Base-by-base conservation (phyloP, 2,888 invertebrate species). In the Diogma glabrata region DNA sequence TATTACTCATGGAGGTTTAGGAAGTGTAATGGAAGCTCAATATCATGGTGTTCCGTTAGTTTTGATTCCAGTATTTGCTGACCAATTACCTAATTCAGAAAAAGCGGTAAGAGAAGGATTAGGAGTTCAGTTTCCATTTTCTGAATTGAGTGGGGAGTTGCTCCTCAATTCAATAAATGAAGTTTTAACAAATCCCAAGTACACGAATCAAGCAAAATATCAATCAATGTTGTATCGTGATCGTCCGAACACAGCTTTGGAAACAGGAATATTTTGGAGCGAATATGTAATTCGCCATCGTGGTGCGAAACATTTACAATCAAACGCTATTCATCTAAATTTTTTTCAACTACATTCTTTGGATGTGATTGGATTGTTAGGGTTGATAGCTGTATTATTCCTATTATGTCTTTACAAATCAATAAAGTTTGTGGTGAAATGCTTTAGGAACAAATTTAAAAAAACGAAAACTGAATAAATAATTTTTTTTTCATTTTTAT, bases 41-140 rank as follows among this genome's bases (percentile, higher is more conserved):
- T 70, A 71, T 47, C 67, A 71, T 55, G 73, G 72, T 16, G 70
- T 69, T 14, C 74, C 75, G 0, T 59, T 74, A 14, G 58, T 75
- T n/a, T 73, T 72, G 2, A 67, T 76, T 46, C 76, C 76, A 0
- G 62, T 76, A 14, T 72, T 71, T 52, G 72, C 66, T 0, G 76
- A 77, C 60, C 76, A 77, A 58, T 65, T 68, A 50, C 55, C 70
- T 14, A 76, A 76, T 54, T 71, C 75, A 62, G 66, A 61, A 2
- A 64, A 65, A 8, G 71, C 73, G 3, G 67, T 64, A 49, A 54
- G 58, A 4, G 60, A 62, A 43, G 76, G 75, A 3, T 70, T 65
- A 57, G 75, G 68, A 1, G 54, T 67, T 4, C 60, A 56, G 2
- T 57, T 75, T 1, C 60, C 65, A 33, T 67, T 64, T 33, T 53